These are phyloP conservation scores for Eutrigla gurnardus DNA, from an alignment of 2,797 vertebrate species.

Conservation along the genomic window DNA sequence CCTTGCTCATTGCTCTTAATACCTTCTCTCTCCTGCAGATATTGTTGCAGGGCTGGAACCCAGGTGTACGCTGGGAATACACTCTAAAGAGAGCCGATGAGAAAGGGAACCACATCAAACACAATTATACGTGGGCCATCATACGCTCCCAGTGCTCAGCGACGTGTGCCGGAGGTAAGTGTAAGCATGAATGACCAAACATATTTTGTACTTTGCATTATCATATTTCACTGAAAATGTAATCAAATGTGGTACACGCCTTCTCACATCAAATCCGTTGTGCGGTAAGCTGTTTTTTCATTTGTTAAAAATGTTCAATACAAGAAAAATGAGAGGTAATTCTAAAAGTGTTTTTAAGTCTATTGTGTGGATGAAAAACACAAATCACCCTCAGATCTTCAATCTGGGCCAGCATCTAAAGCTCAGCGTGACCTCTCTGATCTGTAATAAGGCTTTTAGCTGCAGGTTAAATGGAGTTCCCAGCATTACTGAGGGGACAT, in stretches of 20 bases:
- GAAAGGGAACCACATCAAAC: conserved; percentile 75
- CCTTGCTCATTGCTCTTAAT: background rate
- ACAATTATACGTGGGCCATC: conserved; percentile 89
- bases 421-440: conserved; percentile 57
- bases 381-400: conserved; percentile 18
- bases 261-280: background rate
- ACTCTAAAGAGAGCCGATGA: conserved; percentile 80
- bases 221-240: background rate
- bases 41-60: conserved; percentile 90
- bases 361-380: conserved; percentile 24
- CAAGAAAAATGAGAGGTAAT: background rate
- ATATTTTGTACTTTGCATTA: background rate
- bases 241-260: too few species aligned
- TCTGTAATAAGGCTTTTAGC: conserved; percentile 72
- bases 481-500: conserved; percentile 70
- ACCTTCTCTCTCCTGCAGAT: conserved; percentile 78
- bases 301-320: background rate
- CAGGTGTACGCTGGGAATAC: conserved; percentile 91
- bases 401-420: conserved; percentile 37
- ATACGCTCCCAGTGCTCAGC: conserved; percentile 87
- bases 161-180: conserved; percentile 89
- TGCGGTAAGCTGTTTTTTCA: background rate
- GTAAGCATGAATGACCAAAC: background rate
- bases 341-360: background rate
- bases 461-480: conserved; percentile 76